Conservation (phyloP, 2,113 vertebrate genomes). For the Butorides virescens region DNA sequence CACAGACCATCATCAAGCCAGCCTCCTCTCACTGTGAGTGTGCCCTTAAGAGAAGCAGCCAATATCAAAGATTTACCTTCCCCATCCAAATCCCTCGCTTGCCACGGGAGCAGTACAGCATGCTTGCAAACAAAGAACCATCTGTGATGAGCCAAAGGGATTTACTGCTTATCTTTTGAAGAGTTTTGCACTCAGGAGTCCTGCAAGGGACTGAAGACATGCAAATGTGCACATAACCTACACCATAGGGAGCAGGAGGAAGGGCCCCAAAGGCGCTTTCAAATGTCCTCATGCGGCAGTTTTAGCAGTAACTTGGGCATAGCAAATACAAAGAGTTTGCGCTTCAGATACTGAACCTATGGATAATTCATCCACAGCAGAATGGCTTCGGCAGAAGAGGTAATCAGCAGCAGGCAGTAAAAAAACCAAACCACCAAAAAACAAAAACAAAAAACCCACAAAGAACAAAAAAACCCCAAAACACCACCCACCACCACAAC, state of each 20-base stretch:
- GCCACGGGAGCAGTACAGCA: neutral
- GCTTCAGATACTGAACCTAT: neutral
- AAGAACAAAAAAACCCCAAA: too few species aligned
- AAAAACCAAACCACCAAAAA: neutral
- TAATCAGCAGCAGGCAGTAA: neutral
- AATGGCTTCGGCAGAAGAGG: neutral
- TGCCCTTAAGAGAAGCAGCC: neutral
- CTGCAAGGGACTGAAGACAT: neutral
- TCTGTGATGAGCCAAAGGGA: neutral
- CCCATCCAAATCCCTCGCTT: neutral
- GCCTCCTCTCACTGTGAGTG: rapidly evolving
- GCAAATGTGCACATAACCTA: neutral
- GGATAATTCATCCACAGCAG: neutral
- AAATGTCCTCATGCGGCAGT: neutral
- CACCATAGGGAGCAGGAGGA: neutral
- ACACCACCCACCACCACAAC: too few species aligned
- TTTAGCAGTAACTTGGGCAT: neutral
- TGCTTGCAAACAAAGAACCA: neutral
- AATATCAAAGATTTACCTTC: neutral
- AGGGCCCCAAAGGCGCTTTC: neutral
- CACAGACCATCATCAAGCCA: neutral
- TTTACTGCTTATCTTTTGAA: neutral
- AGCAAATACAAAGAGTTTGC: neutral
- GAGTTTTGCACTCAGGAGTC: neutral
- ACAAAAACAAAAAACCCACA: too few species aligned